Evolutionary conservation across 2,797 vertebrate genomes (phyloP).

Genomic region (Danio jaintianensis): DNA sequence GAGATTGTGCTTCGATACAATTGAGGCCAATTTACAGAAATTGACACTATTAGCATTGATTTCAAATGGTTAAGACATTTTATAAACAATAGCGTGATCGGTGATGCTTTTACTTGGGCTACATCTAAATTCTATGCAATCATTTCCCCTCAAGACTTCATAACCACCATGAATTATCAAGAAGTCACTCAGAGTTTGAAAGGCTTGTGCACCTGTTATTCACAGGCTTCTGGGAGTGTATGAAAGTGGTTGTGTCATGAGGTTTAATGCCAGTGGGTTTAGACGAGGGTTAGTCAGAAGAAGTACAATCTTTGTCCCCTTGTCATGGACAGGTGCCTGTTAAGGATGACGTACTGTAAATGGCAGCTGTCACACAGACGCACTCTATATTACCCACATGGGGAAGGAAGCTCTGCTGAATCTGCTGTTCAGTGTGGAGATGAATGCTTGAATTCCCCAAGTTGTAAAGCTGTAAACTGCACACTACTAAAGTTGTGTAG

Average conservation of each 20-base stretch:
- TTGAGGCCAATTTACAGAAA: background rate
- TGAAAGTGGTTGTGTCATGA: background rate
- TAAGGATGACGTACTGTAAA: constrained; percentile 28
- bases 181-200: background rate
- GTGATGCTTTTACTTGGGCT: background rate
- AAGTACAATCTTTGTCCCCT: constrained; percentile 32
- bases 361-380: constrained; percentile 36
- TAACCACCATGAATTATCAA: background rate
- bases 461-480: background rate
- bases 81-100: background rate
- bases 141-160: background rate
- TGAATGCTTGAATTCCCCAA: background rate
- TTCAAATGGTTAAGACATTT: constrained; percentile 1
- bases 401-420: constrained; percentile 1
- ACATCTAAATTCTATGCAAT: background rate
- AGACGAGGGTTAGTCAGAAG: constrained; percentile 38
- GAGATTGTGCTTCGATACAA: background rate
- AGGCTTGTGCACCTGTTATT: background rate
- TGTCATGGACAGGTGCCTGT: constrained; percentile 39
- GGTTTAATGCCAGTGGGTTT: constrained; percentile 31
- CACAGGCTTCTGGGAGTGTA: background rate
- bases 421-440: background rate
- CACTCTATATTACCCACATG: background rate
- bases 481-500: too few relatives aligned
- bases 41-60: background rate